A percentile compares a stretch with the other conserved stretches of the same genome.
phyloP scores from a whole-genome alignment of 2,113 vertebrate species.

The Cololabis saira region DNA sequence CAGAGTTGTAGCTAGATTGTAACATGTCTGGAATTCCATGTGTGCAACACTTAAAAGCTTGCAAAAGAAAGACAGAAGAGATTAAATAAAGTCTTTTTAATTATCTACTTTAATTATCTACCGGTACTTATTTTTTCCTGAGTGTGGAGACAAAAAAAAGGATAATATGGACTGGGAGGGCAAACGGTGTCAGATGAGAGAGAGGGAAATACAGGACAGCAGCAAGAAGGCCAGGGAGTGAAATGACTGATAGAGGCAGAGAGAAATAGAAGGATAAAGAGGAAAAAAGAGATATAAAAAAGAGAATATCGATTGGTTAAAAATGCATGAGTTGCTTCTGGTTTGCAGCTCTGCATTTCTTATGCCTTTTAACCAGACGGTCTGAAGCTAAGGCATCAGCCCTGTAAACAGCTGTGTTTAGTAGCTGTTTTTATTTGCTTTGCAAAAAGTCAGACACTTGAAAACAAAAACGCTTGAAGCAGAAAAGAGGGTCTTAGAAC shows the following conservation, averaged over 20 bases:
- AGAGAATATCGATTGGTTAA: conserved; percentile 64
- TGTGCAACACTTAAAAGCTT: too few relatives aligned
- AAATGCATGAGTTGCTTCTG: conserved; percentile 70
- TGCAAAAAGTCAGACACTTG: background rate
- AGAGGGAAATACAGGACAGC: background rate
- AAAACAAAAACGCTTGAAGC: background rate
- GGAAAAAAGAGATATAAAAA: conserved; percentile 36
- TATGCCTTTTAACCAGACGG: conserved; percentile 48
- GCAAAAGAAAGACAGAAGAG: too few relatives aligned
- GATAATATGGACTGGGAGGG: too few relatives aligned
- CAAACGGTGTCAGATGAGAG: background rate
- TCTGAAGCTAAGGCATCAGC: conserved; percentile 13
- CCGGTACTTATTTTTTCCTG: too few relatives aligned
- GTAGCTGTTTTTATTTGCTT: conserved; percentile 23
- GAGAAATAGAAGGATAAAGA: conserved; percentile 2
- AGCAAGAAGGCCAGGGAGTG: background rate
- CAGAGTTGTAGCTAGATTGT: too few relatives aligned
- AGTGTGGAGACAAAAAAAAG: too few relatives aligned
- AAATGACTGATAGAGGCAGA: background rate
- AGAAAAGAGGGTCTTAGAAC: background rate
- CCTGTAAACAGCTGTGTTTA: conserved; percentile 11
- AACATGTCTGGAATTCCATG: too few relatives aligned
- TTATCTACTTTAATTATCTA: too few relatives aligned
- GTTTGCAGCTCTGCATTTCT: conserved; percentile 41
- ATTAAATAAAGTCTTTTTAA: too few relatives aligned